Evolutionary conservation across 2,888 invertebrate species (phyloP), one percentile per base, ranked within the genome.

Genomic region (Dorcus hopei): DNA sequence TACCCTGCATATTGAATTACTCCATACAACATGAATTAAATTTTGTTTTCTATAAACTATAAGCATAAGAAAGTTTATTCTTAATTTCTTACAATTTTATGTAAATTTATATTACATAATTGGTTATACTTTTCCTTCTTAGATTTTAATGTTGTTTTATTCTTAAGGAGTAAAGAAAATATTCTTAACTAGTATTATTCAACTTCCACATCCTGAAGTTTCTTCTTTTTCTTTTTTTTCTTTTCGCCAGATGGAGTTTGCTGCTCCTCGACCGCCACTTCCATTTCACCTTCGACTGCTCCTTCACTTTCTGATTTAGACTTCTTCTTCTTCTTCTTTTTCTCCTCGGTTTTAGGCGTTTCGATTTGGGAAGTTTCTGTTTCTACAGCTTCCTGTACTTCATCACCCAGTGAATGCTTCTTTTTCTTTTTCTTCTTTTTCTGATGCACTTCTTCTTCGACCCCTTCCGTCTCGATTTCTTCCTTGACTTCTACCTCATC

Each of bases 141-240:
- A 19, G 19, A 19, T 33, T 6, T 33, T 3, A 33, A 33, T 33
- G 26, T 4, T 33, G 26, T 33, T 33, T 33, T 6, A 33, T 33
- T 33, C 26, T 33, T 33, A 33, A 33, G 26, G 5, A 33, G 3
- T 33, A 4, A 33, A 3, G 14, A 33, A 5, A 5, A 33, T 33
- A 7, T 5, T 3, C 26, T 33, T 4, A 33, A 4, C 26, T 33
- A 33, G 26, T 33, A 49, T 38, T 39, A 49, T 61, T 64, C 57
- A 14, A 59, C 55, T 48, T 74, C 79, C 59, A 74, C 71, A 48
- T 61, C 68, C 6, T 77, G 75, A 2, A 73, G 75, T 47, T 80
- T 83, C 11, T 81, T 77, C 67, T 86, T 86, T 49, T 80, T 81
- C 72, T 80, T 83, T 69, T 83, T 83, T 69, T 82, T 82, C 67